phyloP scores from a whole-genome alignment of 2,113 vertebrate species.

The Chelonoidis abingdonii region DNA sequence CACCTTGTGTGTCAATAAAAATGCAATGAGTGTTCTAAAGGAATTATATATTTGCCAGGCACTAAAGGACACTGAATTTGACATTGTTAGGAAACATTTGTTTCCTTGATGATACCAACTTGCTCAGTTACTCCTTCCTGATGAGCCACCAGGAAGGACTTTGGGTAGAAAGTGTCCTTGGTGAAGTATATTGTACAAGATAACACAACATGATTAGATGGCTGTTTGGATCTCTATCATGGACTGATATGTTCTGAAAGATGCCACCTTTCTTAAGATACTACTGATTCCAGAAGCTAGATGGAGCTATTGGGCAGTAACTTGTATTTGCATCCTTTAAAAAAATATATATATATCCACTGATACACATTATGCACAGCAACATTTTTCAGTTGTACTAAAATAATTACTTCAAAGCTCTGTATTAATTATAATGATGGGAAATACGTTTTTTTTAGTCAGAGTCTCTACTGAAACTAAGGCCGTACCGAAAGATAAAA shows the following conservation, averaged over 20 bases:
- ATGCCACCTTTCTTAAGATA: background rate
- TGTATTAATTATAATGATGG: slow-evolving; percentile 12
- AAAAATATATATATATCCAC: background rate
- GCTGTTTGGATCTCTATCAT: background rate
- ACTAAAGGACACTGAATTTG: background rate
- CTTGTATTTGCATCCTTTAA: background rate
- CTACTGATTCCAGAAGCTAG: slow-evolving; percentile 62
- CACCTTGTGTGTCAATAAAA: background rate
- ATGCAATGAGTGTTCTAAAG: background rate
- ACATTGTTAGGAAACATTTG: background rate
- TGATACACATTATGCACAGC: rapidly evolving
- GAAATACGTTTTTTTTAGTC: background rate
- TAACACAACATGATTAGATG: background rate
- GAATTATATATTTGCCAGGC: background rate
- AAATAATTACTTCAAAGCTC: background rate
- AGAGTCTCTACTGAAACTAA: background rate
- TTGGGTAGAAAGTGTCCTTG: background rate
- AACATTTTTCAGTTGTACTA: background rate
- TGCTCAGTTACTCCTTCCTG: background rate
- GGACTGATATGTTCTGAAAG: background rate
- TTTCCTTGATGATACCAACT: background rate
- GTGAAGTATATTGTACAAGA: background rate
- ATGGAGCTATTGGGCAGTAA: slow-evolving; percentile 62
- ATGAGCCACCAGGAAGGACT: background rate
- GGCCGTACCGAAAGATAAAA: background rate